phyloP scores from a whole-genome alignment of 2,797 vertebrate genomes.

The Chrysocyon brachyurus region DNA sequence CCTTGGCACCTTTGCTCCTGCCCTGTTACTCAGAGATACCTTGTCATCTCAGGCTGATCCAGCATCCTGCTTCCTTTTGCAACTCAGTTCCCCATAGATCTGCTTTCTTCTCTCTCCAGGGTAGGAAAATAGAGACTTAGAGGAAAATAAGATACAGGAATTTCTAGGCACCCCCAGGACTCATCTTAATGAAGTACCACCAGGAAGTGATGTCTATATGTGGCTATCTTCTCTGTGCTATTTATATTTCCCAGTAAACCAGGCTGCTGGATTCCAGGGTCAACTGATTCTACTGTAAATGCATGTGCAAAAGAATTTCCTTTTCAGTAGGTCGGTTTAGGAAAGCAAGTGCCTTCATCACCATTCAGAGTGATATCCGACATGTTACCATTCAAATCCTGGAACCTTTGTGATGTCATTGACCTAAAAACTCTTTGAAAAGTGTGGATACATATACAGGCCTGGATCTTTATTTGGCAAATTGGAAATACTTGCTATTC shows the following conservation, averaged over 20 bases:
- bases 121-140: neutral
- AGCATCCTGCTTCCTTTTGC: neutral
- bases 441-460: neutral
- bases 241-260: neutral
- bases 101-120: neutral
- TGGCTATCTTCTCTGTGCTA: neutral
- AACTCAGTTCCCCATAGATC: neutral
- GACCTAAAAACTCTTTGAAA: neutral
- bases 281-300: neutral
- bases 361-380: neutral
- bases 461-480: neutral
- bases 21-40: neutral
- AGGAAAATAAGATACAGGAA: neutral
- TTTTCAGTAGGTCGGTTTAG: conserved; percentile 5
- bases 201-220: neutral
- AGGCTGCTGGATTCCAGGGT: neutral
- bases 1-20: neutral
- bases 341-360: neutral
- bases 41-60: neutral
- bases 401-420: neutral
- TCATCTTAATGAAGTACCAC: neutral
- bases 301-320: neutral
- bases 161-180: neutral
- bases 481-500: neutral
- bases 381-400: neutral